Conservation (phyloP, 2,888 invertebrate genomes). For the Xestia xanthographa region DNA sequence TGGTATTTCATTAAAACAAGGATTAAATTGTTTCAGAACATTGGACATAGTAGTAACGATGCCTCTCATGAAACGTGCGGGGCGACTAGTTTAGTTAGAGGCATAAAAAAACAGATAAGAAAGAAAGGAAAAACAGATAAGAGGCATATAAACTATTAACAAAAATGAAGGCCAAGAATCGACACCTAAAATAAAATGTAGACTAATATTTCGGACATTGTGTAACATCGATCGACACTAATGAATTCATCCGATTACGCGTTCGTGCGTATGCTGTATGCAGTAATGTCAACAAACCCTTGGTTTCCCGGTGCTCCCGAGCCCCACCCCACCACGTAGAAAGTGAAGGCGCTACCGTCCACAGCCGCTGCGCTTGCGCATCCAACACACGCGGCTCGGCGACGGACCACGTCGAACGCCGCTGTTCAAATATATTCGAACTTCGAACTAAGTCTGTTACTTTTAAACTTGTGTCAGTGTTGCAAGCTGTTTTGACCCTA, state of each 20-base stretch:
- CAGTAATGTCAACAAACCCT: slow-evolving; percentile 85
- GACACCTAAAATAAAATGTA: slow-evolving; percentile 20
- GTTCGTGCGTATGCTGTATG: slow-evolving; percentile 47
- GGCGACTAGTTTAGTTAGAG: too few relatives aligned
- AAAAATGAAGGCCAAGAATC: background rate
- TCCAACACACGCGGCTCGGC: slow-evolving; percentile 85
- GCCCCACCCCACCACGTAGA: slow-evolving; percentile 85
- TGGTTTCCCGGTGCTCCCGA: slow-evolving; percentile 82
- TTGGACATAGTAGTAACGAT: background rate
- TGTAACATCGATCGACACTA: slow-evolving; percentile 37
- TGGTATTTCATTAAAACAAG: background rate
- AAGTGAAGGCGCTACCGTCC: slow-evolving; percentile 85
- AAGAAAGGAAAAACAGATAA: too few relatives aligned
- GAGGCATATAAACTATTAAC: background rate
- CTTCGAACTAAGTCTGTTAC: slow-evolving; percentile 70
- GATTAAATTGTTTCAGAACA: background rate
- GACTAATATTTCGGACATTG: slow-evolving; percentile 4
- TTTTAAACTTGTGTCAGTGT: slow-evolving; percentile 82
- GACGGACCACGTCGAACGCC: slow-evolving; percentile 85
- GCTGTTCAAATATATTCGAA: slow-evolving; percentile 70
- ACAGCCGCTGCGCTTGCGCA: slow-evolving; percentile 73
- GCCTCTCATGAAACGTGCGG: too few relatives aligned
- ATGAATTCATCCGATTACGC: slow-evolving; percentile 58
- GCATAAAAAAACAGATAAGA: too few relatives aligned
- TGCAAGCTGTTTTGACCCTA: slow-evolving; percentile 72